Base-by-base conservation (phyloP, 1,140 invertebrate species). In the Monochamus saltuarius region DNA sequence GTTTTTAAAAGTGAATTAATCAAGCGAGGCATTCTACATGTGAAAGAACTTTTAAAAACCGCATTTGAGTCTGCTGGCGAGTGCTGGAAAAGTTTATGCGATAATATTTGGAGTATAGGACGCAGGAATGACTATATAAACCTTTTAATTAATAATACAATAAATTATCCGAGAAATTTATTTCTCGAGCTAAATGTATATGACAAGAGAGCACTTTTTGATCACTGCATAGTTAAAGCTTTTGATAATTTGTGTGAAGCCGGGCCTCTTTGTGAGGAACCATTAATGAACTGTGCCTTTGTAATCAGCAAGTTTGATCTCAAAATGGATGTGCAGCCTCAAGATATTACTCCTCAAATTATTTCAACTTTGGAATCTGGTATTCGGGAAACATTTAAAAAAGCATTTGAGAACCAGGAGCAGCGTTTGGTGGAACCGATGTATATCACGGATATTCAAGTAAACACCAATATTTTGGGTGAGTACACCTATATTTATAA, bases 401-500 rank as follows among this genome's bases (percentile, higher is more conserved):
- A 87, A 75, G 89, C 93, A 0, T 95, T 99, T 70, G 92, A 94
- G 75, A 85, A 86, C 35, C 91, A 95, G 73, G 88, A 92, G 4
- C 94, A 95, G 73, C 82, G 97, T 57, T 75, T 99, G 3, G 93
- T 98, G 80, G 91, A 91, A 9, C 95, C 97, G 0, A 98, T 99
- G 94, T 99, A 98, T 75, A 91, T 87, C 36, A 98, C 95, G 78
- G 89, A 86, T 67, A 95, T 99, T 61, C 85, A 93, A 70, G 94
- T 95, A 9, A 94, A 92, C 65, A 88, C 91, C 1, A 93, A 96
- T 78, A 92, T 95, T 64, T 82, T 99, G 70, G 96, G 94, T 92
- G 78, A 89, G 89, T 69, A 29, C 22, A 29, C 2, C 2, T 29
- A 29, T 3, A 29, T 29, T 29, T 6, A 29, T 29, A n/a, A n/a